Conservation (phyloP, 2,888 invertebrate species). For the Ochropacha duplaris region DNA sequence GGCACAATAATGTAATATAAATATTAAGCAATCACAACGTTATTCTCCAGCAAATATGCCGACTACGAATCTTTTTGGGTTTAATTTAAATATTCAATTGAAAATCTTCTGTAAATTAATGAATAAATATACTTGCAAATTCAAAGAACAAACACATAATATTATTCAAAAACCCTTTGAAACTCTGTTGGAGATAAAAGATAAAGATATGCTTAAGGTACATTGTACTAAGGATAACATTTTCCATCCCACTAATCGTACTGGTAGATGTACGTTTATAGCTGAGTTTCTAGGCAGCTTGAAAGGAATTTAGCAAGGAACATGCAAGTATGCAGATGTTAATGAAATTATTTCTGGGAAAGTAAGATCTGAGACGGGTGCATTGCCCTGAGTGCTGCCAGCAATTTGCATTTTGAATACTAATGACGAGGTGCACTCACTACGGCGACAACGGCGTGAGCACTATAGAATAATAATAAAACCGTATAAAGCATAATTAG, state of each 20-base stretch:
- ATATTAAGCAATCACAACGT: conserved; percentile 39
- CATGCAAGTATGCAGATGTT: conserved; percentile 71
- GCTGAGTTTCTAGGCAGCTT: conserved; percentile 46
- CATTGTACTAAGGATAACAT: not conserved
- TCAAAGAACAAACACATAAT: not conserved
- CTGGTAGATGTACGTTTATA: conserved; percentile 21
- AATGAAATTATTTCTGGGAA: conserved; percentile 80
- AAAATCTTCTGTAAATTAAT: conserved; percentile 1
- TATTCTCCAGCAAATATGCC: conserved; percentile 15
- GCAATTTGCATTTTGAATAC: conserved; percentile 80
- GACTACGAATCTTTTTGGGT: conserved; percentile 19
- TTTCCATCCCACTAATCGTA: not conserved
- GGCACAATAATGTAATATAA: conserved; percentile 37
- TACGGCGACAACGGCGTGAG: conserved; percentile 52
- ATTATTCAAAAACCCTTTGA: not conserved
- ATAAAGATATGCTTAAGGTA: not conserved
- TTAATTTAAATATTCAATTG: conserved; percentile 33
- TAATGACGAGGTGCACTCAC: conserved; percentile 66
- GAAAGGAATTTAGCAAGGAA: conserved; percentile 60
- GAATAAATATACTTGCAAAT: not conserved
- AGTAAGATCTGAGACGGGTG: conserved; percentile 75
- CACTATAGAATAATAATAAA: conserved; percentile 58
- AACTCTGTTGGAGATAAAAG: not conserved
- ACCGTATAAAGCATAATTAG: conserved; percentile 57
- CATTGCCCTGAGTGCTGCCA: conserved; percentile 67